A percentile compares a stretch with the other conserved stretches of the same genome.
Evolutionary conservation across 2,113 vertebrate species (phyloP).

Genomic region (Cygnus atratus): DNA sequence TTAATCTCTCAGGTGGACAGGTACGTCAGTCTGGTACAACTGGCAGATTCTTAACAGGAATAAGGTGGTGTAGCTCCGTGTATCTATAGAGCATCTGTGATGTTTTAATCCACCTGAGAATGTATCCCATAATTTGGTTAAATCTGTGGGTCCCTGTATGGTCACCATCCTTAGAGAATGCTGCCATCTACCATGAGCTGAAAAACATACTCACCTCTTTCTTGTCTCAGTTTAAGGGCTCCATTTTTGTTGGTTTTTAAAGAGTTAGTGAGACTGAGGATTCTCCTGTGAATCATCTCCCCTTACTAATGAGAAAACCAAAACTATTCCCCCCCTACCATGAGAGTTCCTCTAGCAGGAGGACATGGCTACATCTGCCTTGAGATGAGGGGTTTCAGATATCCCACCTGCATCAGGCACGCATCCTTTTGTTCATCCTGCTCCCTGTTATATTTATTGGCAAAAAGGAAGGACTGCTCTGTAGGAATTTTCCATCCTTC

Average conservation of each 20-base stretch:
- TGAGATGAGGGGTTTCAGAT: slow-evolving; percentile 11
- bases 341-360: background rate
- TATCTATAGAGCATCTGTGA: background rate
- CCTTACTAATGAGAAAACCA: slow-evolving; percentile 9
- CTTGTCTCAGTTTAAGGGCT: background rate
- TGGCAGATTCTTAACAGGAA: background rate
- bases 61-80: background rate
- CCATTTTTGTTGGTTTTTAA: background rate
- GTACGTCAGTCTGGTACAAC: background rate
- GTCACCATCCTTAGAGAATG: background rate
- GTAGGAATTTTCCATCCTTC: background rate
- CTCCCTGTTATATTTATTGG: background rate
- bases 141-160: background rate
- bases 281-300: background rate
- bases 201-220: background rate
- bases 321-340: background rate
- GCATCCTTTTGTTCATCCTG: background rate
- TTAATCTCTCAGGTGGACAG: background rate
- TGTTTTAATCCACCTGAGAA: slow-evolving; percentile 30
- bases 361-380: background rate
- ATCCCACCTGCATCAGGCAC: background rate
- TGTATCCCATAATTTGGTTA: background rate
- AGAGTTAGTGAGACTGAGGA: background rate
- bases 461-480: background rate
- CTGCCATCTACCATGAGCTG: background rate